A percentile compares a stretch with the other conserved stretches of the same genome.
These are phyloP conservation scores for Rhinichthys osculus DNA, from an alignment of 2,797 vertebrate species.

Conservation along the genomic window DNA sequence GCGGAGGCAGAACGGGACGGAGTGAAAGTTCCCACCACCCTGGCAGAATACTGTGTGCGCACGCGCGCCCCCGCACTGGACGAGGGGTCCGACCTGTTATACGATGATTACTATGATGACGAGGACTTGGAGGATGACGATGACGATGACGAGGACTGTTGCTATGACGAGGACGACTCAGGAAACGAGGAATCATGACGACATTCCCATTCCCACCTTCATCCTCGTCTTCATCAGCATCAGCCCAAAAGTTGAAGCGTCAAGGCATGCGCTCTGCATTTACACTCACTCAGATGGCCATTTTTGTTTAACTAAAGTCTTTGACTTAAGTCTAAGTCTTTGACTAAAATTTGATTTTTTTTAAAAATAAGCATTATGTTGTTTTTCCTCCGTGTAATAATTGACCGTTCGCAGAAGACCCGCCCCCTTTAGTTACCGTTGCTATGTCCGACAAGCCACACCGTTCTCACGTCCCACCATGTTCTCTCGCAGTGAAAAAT, in stretches of 20 bases:
- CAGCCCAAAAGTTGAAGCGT: slow-evolving; percentile 41
- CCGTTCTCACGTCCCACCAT: no score
- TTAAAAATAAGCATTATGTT: background rate
- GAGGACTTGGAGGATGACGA: slow-evolving; percentile 86
- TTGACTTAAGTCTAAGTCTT: slow-evolving; percentile 9
- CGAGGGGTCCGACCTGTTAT: slow-evolving; percentile 93
- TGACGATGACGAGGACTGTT: slow-evolving; percentile 82
- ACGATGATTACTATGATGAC: slow-evolving; percentile 94
- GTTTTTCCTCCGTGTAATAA: slow-evolving; percentile 23
- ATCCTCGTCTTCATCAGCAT: slow-evolving; percentile 44
- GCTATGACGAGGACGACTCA: slow-evolving; percentile 91
- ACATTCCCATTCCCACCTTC: background rate
- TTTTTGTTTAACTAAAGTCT: slow-evolving; percentile 10
- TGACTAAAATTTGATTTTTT: background rate
- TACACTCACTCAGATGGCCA: slow-evolving; percentile 46
- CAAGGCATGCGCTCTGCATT: slow-evolving; percentile 60
- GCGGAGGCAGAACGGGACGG: slow-evolving; percentile 91
- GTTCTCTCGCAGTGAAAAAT: no score
- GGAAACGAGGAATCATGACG: slow-evolving; percentile 94
- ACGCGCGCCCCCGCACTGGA: slow-evolving; percentile 88
- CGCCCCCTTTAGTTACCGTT: no score
- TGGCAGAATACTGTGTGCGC: slow-evolving; percentile 95
- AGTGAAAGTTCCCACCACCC: slow-evolving; percentile 91
- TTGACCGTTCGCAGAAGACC: no score
- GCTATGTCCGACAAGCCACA: no score